Base-by-base conservation (phyloP, 2,888 invertebrate species). In the Microdon myrmicae region DNA sequence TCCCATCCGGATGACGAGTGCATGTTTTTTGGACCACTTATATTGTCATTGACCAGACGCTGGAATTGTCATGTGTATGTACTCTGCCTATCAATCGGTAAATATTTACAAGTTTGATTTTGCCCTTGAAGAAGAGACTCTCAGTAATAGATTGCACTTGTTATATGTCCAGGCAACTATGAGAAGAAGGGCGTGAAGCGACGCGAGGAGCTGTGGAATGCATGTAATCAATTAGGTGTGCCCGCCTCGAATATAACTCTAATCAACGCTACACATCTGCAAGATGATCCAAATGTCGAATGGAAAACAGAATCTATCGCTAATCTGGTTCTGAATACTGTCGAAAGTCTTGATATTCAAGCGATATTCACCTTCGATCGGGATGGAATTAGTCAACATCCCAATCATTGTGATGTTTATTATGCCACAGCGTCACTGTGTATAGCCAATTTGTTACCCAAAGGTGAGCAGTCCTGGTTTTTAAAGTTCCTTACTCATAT, bases 1-100 rank as follows among this genome's bases (percentile, higher is more conserved):
- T 96, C 98, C 13, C 99, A 99, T 82, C 98, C 98, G 9, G 98
- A 99, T 79, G 98, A 99, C 78, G 98, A 99, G 78, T 94, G 94
- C 71, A 97, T 99, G 98, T 99, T 99, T 79, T 99, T 99, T 79
- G 94, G 95, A 1, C 99, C 99, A 10, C 86, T 91, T 26, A 86
- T 95, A 67, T 84, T 90, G 67, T 84, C 88, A 74, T 80, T 92
- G 56, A 71, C 77, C n/a, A 85, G 84, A 69, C 83, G 86, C 34
- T 82, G 85, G 68, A 83, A 85, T 68, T 86, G 86, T 72, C 83
- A 86, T 68, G 87, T 96, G 25, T 89, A 90, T 78, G 75, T 96
- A 44, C 82, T 96, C 41, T 96, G 96, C 78, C 82, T 96, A 68
- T 90, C 94, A 16, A 87, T 88, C 79, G 94, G 94, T 90, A 81